Conservation (phyloP, 2,888 invertebrate genomes). For the Oligia strigilis region DNA sequence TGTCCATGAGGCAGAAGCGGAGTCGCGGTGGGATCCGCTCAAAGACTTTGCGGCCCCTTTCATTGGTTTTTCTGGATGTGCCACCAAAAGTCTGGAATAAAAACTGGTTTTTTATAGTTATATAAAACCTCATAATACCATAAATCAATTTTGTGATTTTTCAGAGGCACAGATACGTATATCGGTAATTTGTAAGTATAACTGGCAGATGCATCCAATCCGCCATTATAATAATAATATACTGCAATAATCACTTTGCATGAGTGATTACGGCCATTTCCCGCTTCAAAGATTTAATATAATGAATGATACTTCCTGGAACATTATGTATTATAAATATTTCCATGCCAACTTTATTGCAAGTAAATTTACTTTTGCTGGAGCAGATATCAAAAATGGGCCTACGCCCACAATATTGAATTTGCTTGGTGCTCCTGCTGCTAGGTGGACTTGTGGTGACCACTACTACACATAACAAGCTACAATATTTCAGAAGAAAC, state of each 20-base stretch:
- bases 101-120: neutral
- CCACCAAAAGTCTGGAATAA: constrained; percentile 87
- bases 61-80: constrained; percentile 86
- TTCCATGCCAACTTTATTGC: neutral
- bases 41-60: constrained; percentile 86
- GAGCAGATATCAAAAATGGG: neutral
- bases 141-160: neutral
- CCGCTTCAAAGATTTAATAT: neutral
- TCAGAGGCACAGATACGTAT: neutral
- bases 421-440: no score
- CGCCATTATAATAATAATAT: neutral
- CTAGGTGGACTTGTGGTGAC: neutral
- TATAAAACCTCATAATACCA: neutral
- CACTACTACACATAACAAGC: neutral
- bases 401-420: neutral
- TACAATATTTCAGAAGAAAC: neutral
- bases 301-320: neutral
- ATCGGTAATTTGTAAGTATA: neutral
- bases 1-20: constrained; percentile 91
- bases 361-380: neutral
- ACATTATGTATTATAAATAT: neutral
- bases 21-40: constrained; percentile 91
- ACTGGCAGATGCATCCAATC: neutral
- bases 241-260: neutral
- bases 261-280: constrained; percentile 18